Conservation (phyloP, 1,140 invertebrate genomes). For the Dendrolimus punctatus region DNA sequence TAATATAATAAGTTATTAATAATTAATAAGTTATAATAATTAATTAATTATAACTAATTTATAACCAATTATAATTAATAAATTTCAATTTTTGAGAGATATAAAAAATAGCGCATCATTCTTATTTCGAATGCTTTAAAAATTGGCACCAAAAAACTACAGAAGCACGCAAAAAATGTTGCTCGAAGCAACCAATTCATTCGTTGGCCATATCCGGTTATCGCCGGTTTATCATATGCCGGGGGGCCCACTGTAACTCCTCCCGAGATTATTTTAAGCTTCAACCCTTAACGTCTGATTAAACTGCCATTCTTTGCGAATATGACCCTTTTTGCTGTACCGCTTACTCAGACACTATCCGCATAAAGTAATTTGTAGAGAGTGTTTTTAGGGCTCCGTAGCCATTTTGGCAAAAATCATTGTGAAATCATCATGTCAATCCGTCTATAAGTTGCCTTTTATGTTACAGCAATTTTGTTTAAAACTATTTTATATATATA, state of each 20-base stretch:
- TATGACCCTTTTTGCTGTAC: no score
- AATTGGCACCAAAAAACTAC: conserved; percentile 26
- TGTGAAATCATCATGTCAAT: no score
- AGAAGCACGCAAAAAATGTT: conserved; percentile 36
- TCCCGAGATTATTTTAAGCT: conserved; percentile 57
- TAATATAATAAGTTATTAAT: no score
- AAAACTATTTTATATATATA: no score
- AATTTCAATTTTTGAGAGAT: no score
- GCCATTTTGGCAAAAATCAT: no score
- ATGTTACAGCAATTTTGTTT: no score
- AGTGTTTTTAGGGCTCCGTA: no score
- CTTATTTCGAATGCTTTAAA: conserved; percentile 8
- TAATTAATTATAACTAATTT: no score
- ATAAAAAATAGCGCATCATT: neutral
- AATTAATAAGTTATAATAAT: no score
- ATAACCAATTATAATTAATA: no score
- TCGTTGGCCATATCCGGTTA: conserved; percentile 51
- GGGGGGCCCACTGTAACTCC: conserved; percentile 33
- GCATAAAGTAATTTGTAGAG: neutral
- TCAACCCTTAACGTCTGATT: conserved; percentile 58
- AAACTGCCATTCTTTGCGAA: conserved; percentile 32
- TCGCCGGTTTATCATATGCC: conserved; percentile 57
- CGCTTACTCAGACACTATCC: neutral
- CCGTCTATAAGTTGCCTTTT: no score
- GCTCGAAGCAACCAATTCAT: conserved; percentile 49